Base-by-base conservation (phyloP, 2,113 vertebrate species). In the Semnornis frantzii region DNA sequence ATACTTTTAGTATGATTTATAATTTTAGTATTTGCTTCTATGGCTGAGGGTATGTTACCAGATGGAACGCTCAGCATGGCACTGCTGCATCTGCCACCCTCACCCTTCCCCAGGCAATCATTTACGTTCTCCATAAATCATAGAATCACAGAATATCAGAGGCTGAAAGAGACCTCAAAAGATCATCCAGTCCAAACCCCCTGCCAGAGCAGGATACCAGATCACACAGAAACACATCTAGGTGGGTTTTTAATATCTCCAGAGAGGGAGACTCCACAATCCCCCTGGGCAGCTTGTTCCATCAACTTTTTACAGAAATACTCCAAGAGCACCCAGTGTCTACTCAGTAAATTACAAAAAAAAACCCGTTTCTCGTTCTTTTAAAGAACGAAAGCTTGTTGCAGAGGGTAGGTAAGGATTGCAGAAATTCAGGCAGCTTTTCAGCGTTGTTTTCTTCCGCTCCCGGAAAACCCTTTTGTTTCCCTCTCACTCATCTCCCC, bases 301-400 rank as follows among this genome's bases (percentile, higher is more conserved):
- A 57, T 80, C 42, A 23, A 18, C 54, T 90, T 64, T 33, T 80
- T 71, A 82, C 73, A 88, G 73, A 88, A 95, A 87, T 66, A 73
- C 68, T 30, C 90, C 68, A 50, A 52, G 15, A 84, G 48, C 10
- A 1, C 3, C 1, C 14, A 0, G 0, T 0, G 2, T 19, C n/a
- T 19, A 3, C 31, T 34, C 33, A 31, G 59, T 19, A 65, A 62
- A 75, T 44, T 87, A 44, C 37, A 42, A 33, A 71, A 80, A 37
- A 39, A 39, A 92, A 44, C 0, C 5, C 24, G 24, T 80, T 72
- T 85, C 44, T 85, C 6, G 1, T 55, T 77, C 69, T 74, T 74
- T 74, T 2, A 1, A 23, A 31, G 76, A 90, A 39, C 6, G 46
- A 79, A 79, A 54, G 17, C 18, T 64, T 19, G 17, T 6, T 69